A percentile compares a stretch with the other conserved stretches of the same genome.
These are phyloP conservation scores for Crocuta crocuta DNA, from an alignment of 2,113 vertebrate genomes.

Conservation along the genomic window DNA sequence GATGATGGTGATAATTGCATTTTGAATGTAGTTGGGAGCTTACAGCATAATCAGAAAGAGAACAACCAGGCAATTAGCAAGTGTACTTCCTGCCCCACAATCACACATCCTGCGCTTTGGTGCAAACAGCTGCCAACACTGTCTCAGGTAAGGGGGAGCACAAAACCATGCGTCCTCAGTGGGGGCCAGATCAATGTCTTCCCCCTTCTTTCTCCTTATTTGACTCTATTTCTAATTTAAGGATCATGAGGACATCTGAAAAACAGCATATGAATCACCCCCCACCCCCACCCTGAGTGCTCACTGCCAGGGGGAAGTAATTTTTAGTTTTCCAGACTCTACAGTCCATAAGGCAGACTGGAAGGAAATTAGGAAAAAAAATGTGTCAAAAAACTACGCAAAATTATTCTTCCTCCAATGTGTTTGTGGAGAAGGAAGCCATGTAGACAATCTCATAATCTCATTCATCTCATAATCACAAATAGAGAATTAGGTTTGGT, in stretches of 20 bases:
- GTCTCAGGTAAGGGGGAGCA: rapidly evolving
- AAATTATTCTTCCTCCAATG: neutral
- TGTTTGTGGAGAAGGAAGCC: neutral
- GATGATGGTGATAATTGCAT: neutral
- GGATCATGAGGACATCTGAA: neutral
- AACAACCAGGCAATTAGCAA: neutral
- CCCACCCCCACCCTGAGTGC: neutral
- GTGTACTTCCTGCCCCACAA: neutral
- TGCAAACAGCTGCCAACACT: neutral
- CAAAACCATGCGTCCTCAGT: neutral
- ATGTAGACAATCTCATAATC: neutral
- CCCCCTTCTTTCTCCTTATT: neutral
- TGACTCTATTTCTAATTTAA: neutral
- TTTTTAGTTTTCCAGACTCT: neutral
- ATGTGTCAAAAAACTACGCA: neutral
- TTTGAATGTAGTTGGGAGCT: neutral
- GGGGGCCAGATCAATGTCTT: neutral
- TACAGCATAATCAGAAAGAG: neutral
- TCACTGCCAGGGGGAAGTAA: neutral
- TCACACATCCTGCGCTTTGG: neutral
- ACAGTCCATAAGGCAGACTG: neutral
- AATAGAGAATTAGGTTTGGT: neutral
- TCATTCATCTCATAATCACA: neutral
- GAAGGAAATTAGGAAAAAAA: neutral
- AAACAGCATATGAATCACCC: neutral